phyloP scores from a whole-genome alignment of 2,113 vertebrate genomes.

The Leucosticte australis region DNA sequence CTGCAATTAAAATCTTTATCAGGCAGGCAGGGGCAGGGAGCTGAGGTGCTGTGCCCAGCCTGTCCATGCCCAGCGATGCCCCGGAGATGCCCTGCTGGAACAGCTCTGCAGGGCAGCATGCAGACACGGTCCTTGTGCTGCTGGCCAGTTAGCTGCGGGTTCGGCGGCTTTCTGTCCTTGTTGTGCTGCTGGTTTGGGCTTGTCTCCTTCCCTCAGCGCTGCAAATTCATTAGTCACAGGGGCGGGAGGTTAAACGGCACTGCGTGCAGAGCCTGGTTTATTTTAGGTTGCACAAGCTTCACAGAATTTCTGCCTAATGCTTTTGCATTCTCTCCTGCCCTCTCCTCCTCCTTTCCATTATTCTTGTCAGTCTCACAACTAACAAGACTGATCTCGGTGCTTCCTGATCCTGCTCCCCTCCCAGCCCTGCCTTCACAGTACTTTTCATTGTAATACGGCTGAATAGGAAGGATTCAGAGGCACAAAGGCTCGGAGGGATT shows the following conservation, averaged over 20 bases:
- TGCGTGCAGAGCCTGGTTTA: not conserved
- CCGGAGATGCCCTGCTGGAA: not conserved
- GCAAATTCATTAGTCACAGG: conserved; percentile 1
- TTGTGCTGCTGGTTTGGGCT: not conserved
- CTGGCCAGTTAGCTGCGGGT: not conserved
- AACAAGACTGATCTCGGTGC: not conserved
- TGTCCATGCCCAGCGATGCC: not conserved
- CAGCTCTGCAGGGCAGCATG: not conserved
- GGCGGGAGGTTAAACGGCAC: not conserved
- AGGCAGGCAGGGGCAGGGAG: not conserved
- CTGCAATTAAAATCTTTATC: conserved; percentile 64
- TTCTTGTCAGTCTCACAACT: not conserved
- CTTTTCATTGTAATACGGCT: not conserved
- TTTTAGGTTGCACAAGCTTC: not conserved
- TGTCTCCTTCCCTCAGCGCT: not conserved
- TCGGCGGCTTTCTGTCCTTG: not conserved
- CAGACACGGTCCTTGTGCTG: not conserved
- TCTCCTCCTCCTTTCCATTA: conserved; percentile 16
- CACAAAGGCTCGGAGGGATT: not conserved
- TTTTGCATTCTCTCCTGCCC: not conserved
- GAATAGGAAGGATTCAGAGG: not conserved
- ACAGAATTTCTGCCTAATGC: not conserved
- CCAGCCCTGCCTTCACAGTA: not conserved
- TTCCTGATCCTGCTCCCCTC: not conserved
- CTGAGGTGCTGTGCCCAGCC: not conserved